Evolutionary conservation across 2,113 vertebrate species (phyloP).

Genomic region (Gasterosteus aculeatus): DNA sequence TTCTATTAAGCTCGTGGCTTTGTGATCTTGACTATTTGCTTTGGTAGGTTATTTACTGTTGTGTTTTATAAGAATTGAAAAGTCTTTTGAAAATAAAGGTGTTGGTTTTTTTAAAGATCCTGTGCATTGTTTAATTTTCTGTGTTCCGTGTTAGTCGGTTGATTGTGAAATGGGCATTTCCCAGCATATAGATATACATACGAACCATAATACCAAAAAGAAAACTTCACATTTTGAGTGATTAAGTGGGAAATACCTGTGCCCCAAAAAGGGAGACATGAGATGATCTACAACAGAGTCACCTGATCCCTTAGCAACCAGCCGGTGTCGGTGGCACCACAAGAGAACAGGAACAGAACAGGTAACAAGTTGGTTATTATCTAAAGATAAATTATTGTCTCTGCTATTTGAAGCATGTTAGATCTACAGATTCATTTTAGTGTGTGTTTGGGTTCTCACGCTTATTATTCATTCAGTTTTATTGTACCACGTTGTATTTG

Average conservation of each 20-base stretch:
- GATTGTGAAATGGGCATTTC: not conserved
- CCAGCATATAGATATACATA: no score
- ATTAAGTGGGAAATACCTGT: not conserved
- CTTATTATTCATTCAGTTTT: not conserved
- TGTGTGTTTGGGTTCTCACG: not conserved
- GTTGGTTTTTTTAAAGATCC: constrained; percentile 61
- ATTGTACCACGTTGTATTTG: not conserved
- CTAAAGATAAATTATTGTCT: not conserved
- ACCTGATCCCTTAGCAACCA: constrained; percentile 65
- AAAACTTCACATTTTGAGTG: not conserved
- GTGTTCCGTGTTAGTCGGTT: not conserved
- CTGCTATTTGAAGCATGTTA: not conserved
- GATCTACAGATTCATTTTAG: not conserved
- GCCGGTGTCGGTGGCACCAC: constrained; percentile 26
- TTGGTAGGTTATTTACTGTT: constrained; percentile 68
- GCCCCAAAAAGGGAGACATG: no score
- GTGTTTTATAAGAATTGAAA: constrained; percentile 72
- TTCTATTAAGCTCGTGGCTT: constrained; percentile 65
- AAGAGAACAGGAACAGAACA: not conserved
- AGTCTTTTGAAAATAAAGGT: constrained; percentile 71
- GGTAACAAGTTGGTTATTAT: not conserved
- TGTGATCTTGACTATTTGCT: constrained; percentile 57
- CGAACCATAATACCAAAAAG: not conserved
- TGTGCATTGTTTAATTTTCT: not conserved
- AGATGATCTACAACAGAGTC: not conserved